A percentile compares a stretch with the other conserved stretches of the same genome.
phyloP scores from a whole-genome alignment of 2,113 vertebrate genomes.

The Ginglymostoma cirratum region DNA sequence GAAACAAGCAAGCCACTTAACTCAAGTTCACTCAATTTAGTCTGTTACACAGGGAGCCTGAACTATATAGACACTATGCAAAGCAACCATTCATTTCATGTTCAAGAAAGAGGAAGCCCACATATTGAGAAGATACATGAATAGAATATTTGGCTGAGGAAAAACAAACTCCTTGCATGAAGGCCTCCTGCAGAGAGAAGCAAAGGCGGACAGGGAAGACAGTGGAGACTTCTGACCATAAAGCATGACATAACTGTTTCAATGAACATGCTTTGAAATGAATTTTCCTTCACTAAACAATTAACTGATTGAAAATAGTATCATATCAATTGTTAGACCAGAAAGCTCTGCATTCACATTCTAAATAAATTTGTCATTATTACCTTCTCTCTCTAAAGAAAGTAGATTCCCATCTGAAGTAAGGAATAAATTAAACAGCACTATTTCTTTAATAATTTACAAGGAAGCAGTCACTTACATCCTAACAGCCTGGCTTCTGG shows the following conservation, averaged over 20 bases:
- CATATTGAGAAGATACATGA: neutral
- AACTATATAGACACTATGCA: neutral
- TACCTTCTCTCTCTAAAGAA: neutral
- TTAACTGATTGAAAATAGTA: neutral
- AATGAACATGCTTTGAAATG: neutral
- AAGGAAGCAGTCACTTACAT: neutral
- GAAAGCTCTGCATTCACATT: neutral
- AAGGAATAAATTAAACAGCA: slow-evolving; percentile 29
- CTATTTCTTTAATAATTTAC: neutral
- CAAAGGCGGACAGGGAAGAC: too few species aligned
- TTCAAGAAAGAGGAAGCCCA: neutral
- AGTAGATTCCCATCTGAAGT: neutral
- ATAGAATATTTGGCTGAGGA: neutral
- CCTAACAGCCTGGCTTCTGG: neutral
- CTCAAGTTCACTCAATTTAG: neutral
- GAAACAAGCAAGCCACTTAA: neutral
- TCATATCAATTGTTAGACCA: neutral
- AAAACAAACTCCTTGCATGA: neutral
- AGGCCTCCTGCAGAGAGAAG: neutral
- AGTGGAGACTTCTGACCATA: too few species aligned
- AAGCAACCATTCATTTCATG: neutral
- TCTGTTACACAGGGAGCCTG: too few species aligned
- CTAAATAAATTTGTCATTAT: neutral
- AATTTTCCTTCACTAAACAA: neutral
- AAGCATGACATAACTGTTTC: neutral